Evolutionary conservation across 2,888 invertebrate species (phyloP).

Genomic region (Reticulitermes lucifugus): DNA sequence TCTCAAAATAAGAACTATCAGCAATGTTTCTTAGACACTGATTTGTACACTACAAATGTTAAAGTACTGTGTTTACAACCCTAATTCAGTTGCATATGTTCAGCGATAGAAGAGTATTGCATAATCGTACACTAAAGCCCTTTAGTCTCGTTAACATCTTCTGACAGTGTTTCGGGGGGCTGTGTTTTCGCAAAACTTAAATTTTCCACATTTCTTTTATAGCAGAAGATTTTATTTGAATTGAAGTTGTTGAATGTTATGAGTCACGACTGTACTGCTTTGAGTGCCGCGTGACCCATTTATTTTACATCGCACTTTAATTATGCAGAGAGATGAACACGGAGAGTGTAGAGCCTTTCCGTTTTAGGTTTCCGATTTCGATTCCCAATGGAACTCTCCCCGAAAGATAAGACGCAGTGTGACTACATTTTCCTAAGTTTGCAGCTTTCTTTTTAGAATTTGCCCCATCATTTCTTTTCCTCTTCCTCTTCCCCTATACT

Average conservation of each 20-base stretch:
- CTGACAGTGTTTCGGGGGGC: no score
- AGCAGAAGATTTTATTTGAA: no score
- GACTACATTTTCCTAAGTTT: background rate
- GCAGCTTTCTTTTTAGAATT: background rate
- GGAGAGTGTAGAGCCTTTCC: background rate
- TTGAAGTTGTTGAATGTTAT: background rate
- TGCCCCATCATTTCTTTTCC: background rate
- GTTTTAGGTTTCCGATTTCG: constrained; percentile 1
- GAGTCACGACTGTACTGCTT: background rate
- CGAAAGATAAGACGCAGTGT: background rate
- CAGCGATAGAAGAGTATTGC: no score
- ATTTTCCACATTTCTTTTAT: no score
- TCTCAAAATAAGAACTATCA: no score
- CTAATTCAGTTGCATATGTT: no score
- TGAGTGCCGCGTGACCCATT: background rate
- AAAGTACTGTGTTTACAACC: no score
- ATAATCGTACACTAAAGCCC: no score
- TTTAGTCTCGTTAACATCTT: no score
- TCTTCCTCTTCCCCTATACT: background rate
- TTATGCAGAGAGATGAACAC: constrained; percentile 17
- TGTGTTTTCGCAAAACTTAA: no score
- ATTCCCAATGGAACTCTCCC: constrained; percentile 1
- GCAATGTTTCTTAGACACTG: no score
- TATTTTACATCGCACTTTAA: constrained; percentile 4
- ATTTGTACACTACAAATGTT: no score